Evolutionary conservation across 2,888 invertebrate genomes (phyloP).

Genomic region (Caenorhabditis wallacei): DNA sequence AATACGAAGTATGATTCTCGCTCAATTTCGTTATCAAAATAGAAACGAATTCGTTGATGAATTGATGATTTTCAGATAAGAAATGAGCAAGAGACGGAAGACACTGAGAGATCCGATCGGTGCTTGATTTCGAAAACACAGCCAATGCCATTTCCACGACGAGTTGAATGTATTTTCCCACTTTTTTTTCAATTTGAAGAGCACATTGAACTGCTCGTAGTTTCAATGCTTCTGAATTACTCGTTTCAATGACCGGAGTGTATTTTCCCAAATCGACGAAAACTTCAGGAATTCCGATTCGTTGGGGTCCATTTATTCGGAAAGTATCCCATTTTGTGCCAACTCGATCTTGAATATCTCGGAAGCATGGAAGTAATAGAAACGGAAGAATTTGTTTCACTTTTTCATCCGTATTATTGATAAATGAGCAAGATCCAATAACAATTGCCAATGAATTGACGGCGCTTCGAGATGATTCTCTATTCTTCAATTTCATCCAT

Average conservation of each 20-base stretch:
- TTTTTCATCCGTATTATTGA: slow-evolving; percentile 16
- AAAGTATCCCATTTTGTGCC: slow-evolving; percentile 48
- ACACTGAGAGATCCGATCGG: slow-evolving; percentile 19
- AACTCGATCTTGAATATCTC: slow-evolving; percentile 31
- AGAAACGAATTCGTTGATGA: slow-evolving; percentile 19
- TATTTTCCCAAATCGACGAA: slow-evolving; percentile 30
- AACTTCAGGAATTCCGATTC: background rate
- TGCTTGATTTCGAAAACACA: slow-evolving; percentile 19
- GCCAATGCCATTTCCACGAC: slow-evolving; percentile 38
- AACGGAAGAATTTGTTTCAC: slow-evolving; percentile 47
- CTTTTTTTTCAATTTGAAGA: slow-evolving; percentile 46
- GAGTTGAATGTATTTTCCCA: slow-evolving; percentile 20
- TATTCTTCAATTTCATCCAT: slow-evolving; percentile 20
- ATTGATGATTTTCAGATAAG: slow-evolving; percentile 10
- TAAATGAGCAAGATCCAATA: slow-evolving; percentile 17
- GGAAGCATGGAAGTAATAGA: slow-evolving; percentile 37
- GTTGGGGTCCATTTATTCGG: slow-evolving; percentile 4
- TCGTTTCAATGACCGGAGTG: background rate
- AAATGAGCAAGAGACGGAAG: slow-evolving; percentile 29
- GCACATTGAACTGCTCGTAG: slow-evolving; percentile 30
- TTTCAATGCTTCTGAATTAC: slow-evolving; percentile 6
- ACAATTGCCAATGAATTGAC: slow-evolving; percentile 13
- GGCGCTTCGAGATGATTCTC: background rate
- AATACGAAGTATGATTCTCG: background rate
- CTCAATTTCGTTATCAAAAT: slow-evolving; percentile 12